Percentiles rank a stretch among this genome's conserved stretches.
phyloP scores from a whole-genome alignment of 2,888 invertebrate genomes.

The Achlya flavicornis region DNA sequence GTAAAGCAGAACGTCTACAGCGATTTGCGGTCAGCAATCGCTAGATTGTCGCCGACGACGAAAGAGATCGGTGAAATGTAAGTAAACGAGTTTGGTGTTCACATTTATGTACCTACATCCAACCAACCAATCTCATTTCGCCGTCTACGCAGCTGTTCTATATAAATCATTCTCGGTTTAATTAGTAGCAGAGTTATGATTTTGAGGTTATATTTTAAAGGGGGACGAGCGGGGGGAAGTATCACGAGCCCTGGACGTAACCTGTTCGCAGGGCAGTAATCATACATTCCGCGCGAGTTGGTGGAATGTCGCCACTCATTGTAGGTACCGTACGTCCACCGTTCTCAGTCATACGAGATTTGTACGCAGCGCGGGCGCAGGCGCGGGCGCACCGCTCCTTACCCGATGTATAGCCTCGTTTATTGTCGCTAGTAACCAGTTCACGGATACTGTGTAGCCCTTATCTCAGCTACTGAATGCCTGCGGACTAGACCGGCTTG shows the following conservation, averaged over 20 bases:
- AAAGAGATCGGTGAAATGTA: slow-evolving; percentile 75
- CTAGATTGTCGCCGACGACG: slow-evolving; percentile 71
- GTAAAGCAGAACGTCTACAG: slow-evolving; percentile 72
- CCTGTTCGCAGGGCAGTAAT: slow-evolving; percentile 76
- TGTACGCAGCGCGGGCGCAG: slow-evolving; percentile 58
- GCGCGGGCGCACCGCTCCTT: slow-evolving; percentile 64
- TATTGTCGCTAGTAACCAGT: slow-evolving; percentile 67
- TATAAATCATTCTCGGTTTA: slow-evolving; percentile 56
- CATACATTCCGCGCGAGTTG: slow-evolving; percentile 72
- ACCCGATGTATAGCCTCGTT: slow-evolving; percentile 62
- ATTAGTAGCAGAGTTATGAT: slow-evolving; percentile 40
- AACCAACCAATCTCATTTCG: slow-evolving; percentile 36
- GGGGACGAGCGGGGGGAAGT: slow-evolving; percentile 63
- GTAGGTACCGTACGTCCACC: slow-evolving; percentile 76
- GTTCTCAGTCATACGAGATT: slow-evolving; percentile 75
- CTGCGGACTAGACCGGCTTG: slow-evolving; percentile 40
- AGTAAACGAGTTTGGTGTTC: slow-evolving; percentile 73
- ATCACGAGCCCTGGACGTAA: slow-evolving; percentile 61
- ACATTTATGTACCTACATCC: slow-evolving; percentile 38
- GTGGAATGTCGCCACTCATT: slow-evolving; percentile 76
- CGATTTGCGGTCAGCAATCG: slow-evolving; percentile 77
- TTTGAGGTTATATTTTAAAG: slow-evolving; percentile 65
- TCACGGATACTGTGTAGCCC: slow-evolving; percentile 58
- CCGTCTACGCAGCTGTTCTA: slow-evolving; percentile 64
- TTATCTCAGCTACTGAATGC: slow-evolving; percentile 68